Evolutionary conservation across 2,888 invertebrate genomes (phyloP).

Genomic region (Opisthograptis luteolata): DNA sequence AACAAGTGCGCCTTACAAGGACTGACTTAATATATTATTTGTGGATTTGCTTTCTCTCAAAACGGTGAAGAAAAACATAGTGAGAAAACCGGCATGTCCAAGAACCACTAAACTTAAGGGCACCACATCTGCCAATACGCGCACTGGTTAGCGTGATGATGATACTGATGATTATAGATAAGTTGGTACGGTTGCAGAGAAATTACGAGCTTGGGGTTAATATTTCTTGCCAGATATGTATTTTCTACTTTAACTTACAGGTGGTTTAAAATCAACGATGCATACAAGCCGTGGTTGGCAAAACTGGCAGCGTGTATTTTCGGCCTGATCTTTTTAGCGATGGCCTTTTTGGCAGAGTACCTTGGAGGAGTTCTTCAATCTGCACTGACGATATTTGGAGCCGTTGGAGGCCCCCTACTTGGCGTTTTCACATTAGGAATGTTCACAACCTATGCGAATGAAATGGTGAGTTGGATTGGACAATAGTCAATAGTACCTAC

Average conservation of each 20-base stretch:
- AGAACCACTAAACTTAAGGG: too few species aligned
- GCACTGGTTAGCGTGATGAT: too few species aligned
- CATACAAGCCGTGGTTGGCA: constrained; percentile 79
- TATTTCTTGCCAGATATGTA: too few species aligned
- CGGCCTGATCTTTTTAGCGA: constrained; percentile 89
- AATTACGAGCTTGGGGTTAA: too few species aligned
- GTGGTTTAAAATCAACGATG: constrained; percentile 59
- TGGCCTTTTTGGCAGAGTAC: constrained; percentile 92
- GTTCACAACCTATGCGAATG: constrained; percentile 89
- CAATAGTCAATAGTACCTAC: too few species aligned
- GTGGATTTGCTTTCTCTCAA: too few species aligned
- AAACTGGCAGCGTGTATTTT: constrained; percentile 89
- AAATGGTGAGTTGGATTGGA: constrained; percentile 77
- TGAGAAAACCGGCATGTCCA: too few species aligned
- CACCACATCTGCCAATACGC: too few species aligned
- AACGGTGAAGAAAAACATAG: too few species aligned
- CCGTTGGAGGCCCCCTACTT: constrained; percentile 93
- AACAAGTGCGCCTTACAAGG: too few species aligned
- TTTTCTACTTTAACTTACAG: constrained; percentile 40
- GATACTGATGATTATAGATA: too few species aligned
- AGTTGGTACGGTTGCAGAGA: too few species aligned
- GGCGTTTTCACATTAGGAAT: constrained; percentile 94
- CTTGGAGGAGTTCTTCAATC: constrained; percentile 94
- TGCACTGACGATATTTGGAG: constrained; percentile 93
- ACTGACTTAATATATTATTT: not conserved